phyloP scores from a whole-genome alignment of 2,113 vertebrate genomes.

The Nettapus auritus region DNA sequence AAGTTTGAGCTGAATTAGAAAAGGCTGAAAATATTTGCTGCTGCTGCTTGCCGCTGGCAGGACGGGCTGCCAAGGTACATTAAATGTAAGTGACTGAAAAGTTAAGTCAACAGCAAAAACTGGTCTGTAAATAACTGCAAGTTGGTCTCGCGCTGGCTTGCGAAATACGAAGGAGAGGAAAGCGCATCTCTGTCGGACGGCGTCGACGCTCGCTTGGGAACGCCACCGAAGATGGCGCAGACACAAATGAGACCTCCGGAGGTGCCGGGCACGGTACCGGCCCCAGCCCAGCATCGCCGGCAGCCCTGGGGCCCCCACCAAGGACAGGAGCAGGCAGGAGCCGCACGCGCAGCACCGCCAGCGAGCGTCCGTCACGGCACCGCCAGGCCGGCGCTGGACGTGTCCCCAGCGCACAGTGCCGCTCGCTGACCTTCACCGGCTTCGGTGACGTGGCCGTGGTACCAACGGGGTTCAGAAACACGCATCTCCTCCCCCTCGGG shows the following conservation, averaged over 20 bases:
- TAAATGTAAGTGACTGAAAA: neutral
- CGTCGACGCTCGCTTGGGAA: accelerated
- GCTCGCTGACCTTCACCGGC: accelerated
- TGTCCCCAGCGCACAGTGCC: neutral
- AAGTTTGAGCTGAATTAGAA: neutral
- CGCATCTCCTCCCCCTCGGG: neutral
- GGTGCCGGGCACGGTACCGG: accelerated
- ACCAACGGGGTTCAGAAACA: accelerated
- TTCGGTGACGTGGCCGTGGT: accelerated
- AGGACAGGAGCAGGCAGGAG: too few species aligned
- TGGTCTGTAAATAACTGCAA: neutral
- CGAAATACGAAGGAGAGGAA: neutral
- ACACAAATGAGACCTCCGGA: neutral
- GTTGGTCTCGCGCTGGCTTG: neutral
- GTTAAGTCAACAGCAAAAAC: conserved; percentile 32
- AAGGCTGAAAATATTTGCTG: neutral
- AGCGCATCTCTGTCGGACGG: neutral
- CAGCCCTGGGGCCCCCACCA: too few species aligned
- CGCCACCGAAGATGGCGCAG: accelerated
- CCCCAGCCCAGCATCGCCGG: neutral
- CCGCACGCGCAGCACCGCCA: too few species aligned
- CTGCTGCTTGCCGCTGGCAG: neutral
- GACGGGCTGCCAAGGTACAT: neutral
- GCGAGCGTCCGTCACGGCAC: too few species aligned
- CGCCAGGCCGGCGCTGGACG: neutral